Evolutionary conservation across 2,888 invertebrate species (phyloP), one percentile per base, ranked within the genome.

Genomic region (Andrena dorsata): DNA sequence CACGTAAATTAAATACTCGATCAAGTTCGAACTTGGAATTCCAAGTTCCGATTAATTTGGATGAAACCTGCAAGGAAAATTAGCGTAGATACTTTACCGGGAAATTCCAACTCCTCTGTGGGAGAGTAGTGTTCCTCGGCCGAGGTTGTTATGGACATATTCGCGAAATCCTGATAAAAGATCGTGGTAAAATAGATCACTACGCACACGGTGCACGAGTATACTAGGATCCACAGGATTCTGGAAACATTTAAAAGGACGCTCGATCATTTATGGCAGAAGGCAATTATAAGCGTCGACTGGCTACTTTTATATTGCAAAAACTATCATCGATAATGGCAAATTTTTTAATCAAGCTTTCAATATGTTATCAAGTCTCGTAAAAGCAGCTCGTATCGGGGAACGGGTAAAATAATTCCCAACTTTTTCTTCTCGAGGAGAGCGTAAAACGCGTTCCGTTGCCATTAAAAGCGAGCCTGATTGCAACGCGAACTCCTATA

Each of bases 221-320:
- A 84, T 70, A 85, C 83, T 6, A 86, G 23, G 16, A 88, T 56
- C 89, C 91, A 90, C 1, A 88, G 35, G 28, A 81, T n/a, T 80
- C 91, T 92, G 68, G 41, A 72, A 81, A n/a, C 16, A 8, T 41
- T 47, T 1, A 3, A 28, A 30, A 64, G 20, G 41, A 1, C 16
- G 41, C 41, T 41, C 16, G 41, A 41, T 41, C 41, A 41, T 16
- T 26, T 4, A 26, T 2, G 23, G 23, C 26, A 56, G 23, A 56
- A 13, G 20, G 10, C 56, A 56, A 10, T 20, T 23, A 26, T 13
- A 26, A 26, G 10, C 20, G 10, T 23, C 26, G 23, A 26, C 23
- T 56, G 23, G 56, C 7, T 56, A 56, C 7, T 10, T 20, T 26
- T 10, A 26, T 56, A 26, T 56, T 41, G 16, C 10, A 8, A 7